Evolutionary conservation across 2,797 vertebrate genomes (phyloP).

Genomic region (Danio tinwini): DNA sequence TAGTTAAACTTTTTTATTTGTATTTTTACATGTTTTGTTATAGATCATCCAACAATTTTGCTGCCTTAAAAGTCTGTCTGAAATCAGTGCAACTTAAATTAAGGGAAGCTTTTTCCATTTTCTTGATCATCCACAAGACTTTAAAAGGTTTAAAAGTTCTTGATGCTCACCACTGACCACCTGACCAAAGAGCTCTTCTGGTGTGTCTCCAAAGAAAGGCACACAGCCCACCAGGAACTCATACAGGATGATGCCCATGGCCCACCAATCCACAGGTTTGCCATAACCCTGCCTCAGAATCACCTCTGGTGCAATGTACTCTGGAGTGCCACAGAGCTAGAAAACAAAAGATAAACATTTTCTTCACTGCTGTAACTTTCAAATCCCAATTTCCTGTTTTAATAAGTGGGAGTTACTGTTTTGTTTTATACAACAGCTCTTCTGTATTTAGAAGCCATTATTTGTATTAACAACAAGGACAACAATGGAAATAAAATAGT

Average conservation of each 20-base stretch:
- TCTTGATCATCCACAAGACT: background rate
- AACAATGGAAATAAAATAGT: no score
- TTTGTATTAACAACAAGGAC: no score
- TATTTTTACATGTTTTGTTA: no score
- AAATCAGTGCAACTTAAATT: background rate
- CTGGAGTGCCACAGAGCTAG: slow-evolving; percentile 95
- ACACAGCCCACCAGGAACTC: slow-evolving; percentile 97
- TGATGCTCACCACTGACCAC: slow-evolving; percentile 90
- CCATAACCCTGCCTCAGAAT: slow-evolving; percentile 96
- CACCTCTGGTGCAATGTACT: slow-evolving; percentile 97
- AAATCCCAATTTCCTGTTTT: no score
- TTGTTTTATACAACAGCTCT: no score
- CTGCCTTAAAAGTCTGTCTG: no score
- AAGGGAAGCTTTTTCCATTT: background rate
- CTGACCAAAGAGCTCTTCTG: slow-evolving; percentile 95
- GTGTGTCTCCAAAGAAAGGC: slow-evolving; percentile 96
- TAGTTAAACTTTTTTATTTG: no score
- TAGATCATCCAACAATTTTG: no score
- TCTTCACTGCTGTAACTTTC: no score
- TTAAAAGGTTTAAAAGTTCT: background rate
- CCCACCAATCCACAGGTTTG: slow-evolving; percentile 99
- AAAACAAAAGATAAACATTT: slow-evolving; percentile 27
- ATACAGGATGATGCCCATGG: slow-evolving; percentile 96
- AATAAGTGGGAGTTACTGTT: no score
- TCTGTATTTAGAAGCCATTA: no score